phyloP scores from a whole-genome alignment of 2,888 invertebrate species.

The Pristionchus exspectatus region DNA sequence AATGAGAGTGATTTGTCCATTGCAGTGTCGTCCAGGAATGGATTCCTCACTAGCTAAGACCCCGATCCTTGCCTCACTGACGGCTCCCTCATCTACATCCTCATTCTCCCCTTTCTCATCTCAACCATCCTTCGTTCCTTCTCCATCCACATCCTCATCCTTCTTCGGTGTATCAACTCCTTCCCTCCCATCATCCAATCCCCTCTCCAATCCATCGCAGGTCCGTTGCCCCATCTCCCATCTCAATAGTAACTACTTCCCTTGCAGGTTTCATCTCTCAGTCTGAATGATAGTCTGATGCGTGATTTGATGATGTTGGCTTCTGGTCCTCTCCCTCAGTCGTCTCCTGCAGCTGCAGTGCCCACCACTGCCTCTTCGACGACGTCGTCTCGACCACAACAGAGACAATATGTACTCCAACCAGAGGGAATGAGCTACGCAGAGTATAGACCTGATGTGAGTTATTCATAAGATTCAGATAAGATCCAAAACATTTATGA shows the following conservation, averaged over 20 bases:
- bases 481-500: neutral
- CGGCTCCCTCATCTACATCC: neutral
- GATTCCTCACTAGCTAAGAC: neutral
- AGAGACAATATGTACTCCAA: constrained; percentile 27
- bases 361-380: neutral
- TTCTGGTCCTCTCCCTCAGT: neutral
- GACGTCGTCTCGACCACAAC: neutral
- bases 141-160: neutral
- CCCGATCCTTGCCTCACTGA: neutral
- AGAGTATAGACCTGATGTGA: constrained; percentile 1
- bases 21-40: neutral
- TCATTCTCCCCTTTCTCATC: neutral
- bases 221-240: neutral
- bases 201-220: neutral
- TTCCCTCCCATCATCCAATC: constrained; percentile 4
- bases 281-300: neutral
- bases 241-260: neutral
- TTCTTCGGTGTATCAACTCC: neutral
- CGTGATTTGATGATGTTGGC: neutral
- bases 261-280: too few species aligned
- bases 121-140: neutral
- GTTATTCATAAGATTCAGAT: neutral
- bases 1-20: neutral
- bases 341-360: neutral
- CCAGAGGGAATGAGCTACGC: constrained; percentile 25